Evolutionary conservation across 2,113 vertebrate species (phyloP).

Genomic region (Chloroceryle aenea): DNA sequence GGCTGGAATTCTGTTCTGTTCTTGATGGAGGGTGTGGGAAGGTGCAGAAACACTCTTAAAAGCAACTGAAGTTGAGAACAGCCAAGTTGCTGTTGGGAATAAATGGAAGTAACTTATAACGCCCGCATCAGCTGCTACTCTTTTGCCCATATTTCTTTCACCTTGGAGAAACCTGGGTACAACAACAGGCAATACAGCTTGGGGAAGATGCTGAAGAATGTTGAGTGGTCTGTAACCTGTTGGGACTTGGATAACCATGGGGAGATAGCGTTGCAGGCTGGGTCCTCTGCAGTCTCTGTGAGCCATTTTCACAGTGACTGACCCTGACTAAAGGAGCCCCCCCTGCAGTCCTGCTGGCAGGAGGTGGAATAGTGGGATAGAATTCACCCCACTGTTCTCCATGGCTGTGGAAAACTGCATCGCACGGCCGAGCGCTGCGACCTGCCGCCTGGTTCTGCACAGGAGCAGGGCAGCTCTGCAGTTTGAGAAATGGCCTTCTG

Average conservation of each 20-base stretch:
- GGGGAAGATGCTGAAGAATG: not conserved
- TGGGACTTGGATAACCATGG: fast-evolving
- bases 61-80: not conserved
- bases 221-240: not conserved
- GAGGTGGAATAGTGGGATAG: not conserved
- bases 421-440: not conserved
- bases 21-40: not conserved
- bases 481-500: not conserved
- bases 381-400: not conserved
- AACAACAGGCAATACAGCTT: not conserved
- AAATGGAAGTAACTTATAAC: not conserved
- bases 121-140: not conserved
- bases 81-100: not conserved
- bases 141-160: not conserved
- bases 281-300: not conserved
- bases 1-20: not conserved
- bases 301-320: not conserved
- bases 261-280: not conserved
- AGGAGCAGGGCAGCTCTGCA: not conserved
- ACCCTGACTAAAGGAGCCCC: fast-evolving
- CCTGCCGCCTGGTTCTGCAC: not conserved
- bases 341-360: not conserved
- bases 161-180: not conserved
- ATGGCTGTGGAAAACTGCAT: not conserved
- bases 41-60: not conserved